phyloP scores from a whole-genome alignment of 2,888 invertebrate genomes.

The Anaspis maculata region DNA sequence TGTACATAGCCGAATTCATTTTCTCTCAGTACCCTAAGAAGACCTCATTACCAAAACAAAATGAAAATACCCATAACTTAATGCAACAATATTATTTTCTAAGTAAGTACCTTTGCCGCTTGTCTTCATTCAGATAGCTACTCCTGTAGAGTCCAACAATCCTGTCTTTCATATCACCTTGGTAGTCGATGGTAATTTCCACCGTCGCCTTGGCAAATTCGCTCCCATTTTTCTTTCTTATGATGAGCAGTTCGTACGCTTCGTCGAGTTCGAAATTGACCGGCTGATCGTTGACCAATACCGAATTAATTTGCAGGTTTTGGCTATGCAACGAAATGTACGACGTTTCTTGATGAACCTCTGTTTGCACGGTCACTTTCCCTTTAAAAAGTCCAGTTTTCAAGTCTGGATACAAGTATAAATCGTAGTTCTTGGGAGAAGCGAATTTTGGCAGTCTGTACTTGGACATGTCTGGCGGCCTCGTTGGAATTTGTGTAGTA shows the following conservation, averaged over 20 bases:
- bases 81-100: too few species aligned
- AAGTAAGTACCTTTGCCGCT: too few species aligned
- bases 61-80: too few species aligned
- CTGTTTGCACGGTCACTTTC: constrained; percentile 44
- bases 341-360: constrained; percentile 40
- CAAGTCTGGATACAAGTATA: constrained; percentile 59
- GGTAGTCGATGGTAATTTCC: constrained; percentile 51
- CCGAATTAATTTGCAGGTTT: constrained; percentile 45
- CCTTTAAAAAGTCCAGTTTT: constrained; percentile 49
- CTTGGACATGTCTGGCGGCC: constrained; percentile 26
- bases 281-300: constrained; percentile 29
- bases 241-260: constrained; percentile 28
- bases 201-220: constrained; percentile 35
- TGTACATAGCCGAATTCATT: too few species aligned
- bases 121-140: constrained; percentile 39
- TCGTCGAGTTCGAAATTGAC: constrained; percentile 21
- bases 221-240: constrained; percentile 19
- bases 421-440: constrained; percentile 57
- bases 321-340: constrained; percentile 55
- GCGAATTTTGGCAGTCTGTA: constrained; percentile 52
- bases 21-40: too few species aligned
- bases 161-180: constrained; percentile 55
- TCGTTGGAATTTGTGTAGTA: neutral
- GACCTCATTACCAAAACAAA: too few species aligned
- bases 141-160: constrained; percentile 70